Conservation (phyloP, 2,797 vertebrate genomes). For the Ibycter americanus region DNA sequence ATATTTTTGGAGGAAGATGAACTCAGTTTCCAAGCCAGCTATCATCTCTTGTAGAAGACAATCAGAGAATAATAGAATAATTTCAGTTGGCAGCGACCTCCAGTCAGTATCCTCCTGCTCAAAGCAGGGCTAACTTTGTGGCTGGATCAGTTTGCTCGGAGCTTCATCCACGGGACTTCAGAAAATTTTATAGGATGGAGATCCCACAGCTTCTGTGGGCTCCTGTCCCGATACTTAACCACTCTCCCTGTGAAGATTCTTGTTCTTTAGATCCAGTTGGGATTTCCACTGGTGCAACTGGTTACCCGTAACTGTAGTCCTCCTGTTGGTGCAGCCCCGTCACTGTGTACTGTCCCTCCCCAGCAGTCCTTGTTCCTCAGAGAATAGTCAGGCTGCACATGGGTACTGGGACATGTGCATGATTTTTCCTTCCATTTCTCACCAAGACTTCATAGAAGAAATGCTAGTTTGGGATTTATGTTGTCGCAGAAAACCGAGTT, state of each 20-base stretch:
- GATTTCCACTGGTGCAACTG: neutral
- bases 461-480: neutral
- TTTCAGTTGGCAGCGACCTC: neutral
- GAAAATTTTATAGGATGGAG: neutral
- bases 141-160: neutral
- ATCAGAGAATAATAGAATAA: neutral
- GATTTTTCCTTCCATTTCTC: neutral
- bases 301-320: neutral
- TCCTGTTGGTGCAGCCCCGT: neutral
- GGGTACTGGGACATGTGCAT: neutral
- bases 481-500: neutral
- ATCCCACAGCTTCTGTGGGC: neutral
- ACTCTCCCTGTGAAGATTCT: neutral
- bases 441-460: neutral
- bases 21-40: neutral
- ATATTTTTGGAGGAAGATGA: neutral
- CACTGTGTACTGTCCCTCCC: rapidly evolving
- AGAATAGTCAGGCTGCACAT: neutral
- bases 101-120: neutral
- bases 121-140: neutral
- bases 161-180: neutral
- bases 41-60: neutral
- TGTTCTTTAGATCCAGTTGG: neutral
- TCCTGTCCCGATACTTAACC: neutral
- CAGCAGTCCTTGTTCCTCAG: neutral